Base-by-base conservation (phyloP, 2,888 invertebrate species). In the Phyllotreta cruciferae region DNA sequence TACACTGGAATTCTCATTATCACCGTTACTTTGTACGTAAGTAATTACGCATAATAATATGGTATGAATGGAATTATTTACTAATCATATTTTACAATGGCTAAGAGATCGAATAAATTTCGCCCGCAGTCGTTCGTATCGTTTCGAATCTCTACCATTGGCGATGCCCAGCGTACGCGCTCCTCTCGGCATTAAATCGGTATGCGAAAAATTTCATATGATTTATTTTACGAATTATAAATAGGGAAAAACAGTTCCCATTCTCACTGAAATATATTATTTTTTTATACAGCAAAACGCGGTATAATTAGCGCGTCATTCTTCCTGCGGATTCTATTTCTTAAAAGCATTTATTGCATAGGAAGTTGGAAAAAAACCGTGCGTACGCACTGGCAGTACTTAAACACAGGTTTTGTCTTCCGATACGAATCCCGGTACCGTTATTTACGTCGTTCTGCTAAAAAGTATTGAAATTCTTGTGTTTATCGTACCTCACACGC, bases 21-120 rank as follows among this genome's bases (percentile, higher is more conserved):
- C 61, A 63, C 63, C 58, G 63, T 63, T 63, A 58, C 14, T 14
- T 57, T 49, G 41, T 35, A 49, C 38, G 35, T 36, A 52, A 52
- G 42, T 56, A 52, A 62, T 62, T 62, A 62, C 41, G 53, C 10
- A 39, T 63, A 63, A 63, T 63, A 45, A 63, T 38, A 45, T 53
- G 54, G 58, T 53, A 58, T 58, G 54, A 58, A 58, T 63, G 54
- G 24, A 63, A 57, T 58, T 57, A 63, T 58, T 58, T 63, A 41
- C 41, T 49, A 54, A 47, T 58, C 57, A 49, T 54, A 63, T 58
- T 63, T 63, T 54, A 63, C 47, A 45, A 45, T 44, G 60, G 37
- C 45, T 9, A 41, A 53, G 11, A 60, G 44, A 61, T 61, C 55
- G 61, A 55, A 60, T 52, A 47, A 45, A 45, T 60, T 41, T 55